A percentile compares a stretch with the other conserved stretches of the same genome.
Conservation (phyloP, 2,888 invertebrate genomes). For the Nomada flava region DNA sequence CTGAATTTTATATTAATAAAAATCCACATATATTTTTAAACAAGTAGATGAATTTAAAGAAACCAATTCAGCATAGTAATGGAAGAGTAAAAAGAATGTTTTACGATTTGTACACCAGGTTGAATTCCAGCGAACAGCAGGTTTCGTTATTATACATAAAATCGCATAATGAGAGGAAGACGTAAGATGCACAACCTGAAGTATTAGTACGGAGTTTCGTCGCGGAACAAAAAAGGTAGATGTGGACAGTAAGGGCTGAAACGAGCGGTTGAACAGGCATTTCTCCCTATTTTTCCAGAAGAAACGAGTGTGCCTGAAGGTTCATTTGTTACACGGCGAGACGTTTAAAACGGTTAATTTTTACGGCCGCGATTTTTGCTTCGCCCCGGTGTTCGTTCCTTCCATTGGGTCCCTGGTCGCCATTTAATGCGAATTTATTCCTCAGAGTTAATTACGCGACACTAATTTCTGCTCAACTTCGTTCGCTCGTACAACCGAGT, state of each 20-base stretch:
- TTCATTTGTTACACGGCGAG: conserved; percentile 77
- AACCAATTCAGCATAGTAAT: too few relatives aligned
- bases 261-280: conserved; percentile 36
- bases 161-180: too few relatives aligned
- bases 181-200: background rate
- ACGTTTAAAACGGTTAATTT: conserved; percentile 81
- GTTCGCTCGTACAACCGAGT: conserved; percentile 62
- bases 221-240: background rate
- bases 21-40: too few relatives aligned
- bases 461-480: conserved; percentile 81
- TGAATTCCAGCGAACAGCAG: too few relatives aligned
- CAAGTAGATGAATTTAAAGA: too few relatives aligned
- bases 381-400: conserved; percentile 48
- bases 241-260: background rate
- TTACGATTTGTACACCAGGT: too few relatives aligned
- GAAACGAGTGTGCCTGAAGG: conserved; percentile 76
- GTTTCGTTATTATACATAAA: too few relatives aligned
- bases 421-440: conserved; percentile 82
- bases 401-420: conserved; percentile 38
- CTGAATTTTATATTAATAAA: too few relatives aligned
- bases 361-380: conserved; percentile 79
- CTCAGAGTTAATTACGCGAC: conserved; percentile 82
- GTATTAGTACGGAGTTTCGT: background rate
- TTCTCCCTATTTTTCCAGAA: conserved; percentile 66
- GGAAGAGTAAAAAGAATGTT: too few relatives aligned